A percentile compares a stretch with the other conserved stretches of the same genome.
Evolutionary conservation across 1,140 invertebrate species (phyloP).

Genomic region (Drosophila ficusphila): DNA sequence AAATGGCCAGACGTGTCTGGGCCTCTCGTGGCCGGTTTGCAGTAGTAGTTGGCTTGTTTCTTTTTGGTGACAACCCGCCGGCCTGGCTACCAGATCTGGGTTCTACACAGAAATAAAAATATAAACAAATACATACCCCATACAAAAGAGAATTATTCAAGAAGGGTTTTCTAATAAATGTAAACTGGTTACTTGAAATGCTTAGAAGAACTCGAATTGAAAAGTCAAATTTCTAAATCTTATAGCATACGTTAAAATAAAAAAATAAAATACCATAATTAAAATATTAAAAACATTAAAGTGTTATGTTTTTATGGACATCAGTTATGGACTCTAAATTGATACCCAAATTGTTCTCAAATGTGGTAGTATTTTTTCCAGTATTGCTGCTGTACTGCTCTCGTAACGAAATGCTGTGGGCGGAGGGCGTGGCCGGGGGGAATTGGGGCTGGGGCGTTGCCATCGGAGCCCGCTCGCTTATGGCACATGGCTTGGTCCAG

Average conservation of each 20-base stretch:
- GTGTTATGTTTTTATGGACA: too few relatives aligned
- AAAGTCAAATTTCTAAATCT: too few relatives aligned
- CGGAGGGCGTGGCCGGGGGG: background rate
- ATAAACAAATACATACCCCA: background rate
- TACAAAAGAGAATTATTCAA: too few relatives aligned
- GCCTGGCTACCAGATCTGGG: conserved; percentile 25
- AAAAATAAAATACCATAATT: too few relatives aligned
- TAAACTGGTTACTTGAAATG: too few relatives aligned
- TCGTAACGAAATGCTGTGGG: conserved; percentile 41
- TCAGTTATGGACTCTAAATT: too few relatives aligned
- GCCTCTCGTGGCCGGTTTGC: conserved; percentile 17
- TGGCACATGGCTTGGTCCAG: conserved; percentile 59
- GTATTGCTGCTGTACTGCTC: conserved; percentile 16
- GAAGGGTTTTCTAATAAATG: too few relatives aligned
- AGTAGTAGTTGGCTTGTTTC: conserved; percentile 20
- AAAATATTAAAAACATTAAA: too few relatives aligned
- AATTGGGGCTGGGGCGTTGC: conserved; percentile 55
- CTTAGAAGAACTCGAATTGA: too few relatives aligned
- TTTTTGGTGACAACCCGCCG: conserved; percentile 29
- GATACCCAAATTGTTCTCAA: background rate
- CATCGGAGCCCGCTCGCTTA: conserved; percentile 40
- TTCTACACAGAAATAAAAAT: conserved; percentile 5
- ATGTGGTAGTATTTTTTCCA: background rate
- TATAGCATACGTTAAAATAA: too few relatives aligned
- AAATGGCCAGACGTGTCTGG: conserved; percentile 65